Evolutionary conservation across 2,797 vertebrate species (phyloP).

Genomic region (Amniataba percoides): DNA sequence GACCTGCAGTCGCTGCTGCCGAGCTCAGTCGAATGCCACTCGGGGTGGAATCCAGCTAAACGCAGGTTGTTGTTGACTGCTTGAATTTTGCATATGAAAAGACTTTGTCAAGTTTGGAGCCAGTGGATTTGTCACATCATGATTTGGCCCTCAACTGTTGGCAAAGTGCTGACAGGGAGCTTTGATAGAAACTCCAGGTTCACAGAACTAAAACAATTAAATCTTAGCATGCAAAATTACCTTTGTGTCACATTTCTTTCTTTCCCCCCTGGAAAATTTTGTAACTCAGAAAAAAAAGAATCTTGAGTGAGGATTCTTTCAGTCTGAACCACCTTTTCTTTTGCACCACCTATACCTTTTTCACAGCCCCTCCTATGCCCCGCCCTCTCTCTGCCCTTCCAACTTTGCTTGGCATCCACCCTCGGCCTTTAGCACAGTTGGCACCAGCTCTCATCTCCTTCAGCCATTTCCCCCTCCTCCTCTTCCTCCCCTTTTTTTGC

Average conservation of each 20-base stretch:
- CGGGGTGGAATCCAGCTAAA: constrained; percentile 18
- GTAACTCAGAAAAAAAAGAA: neutral
- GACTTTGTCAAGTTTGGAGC: constrained; percentile 19
- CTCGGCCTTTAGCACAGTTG: constrained; percentile 78
- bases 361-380: constrained; percentile 31
- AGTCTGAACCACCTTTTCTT: constrained; percentile 10
- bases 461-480: constrained; percentile 18
- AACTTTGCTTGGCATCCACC: constrained; percentile 64
- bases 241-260: neutral
- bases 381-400: constrained; percentile 41
- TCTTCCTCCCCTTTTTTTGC: constrained; percentile 12
- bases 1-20: constrained; percentile 12
- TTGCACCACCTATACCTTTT: constrained; percentile 16
- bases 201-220: neutral
- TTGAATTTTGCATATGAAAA: constrained; percentile 49
- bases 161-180: constrained; percentile 22
- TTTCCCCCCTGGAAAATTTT: neutral
- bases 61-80: constrained; percentile 35
- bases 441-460: constrained; percentile 57
- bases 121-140: constrained; percentile 43
- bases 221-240: neutral
- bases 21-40: constrained; percentile 26
- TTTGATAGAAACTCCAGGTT: constrained; percentile 7
- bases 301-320: constrained; percentile 16
- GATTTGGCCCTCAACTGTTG: neutral